phyloP scores from a whole-genome alignment of 1,140 invertebrate species.

The Nymphalis io region DNA sequence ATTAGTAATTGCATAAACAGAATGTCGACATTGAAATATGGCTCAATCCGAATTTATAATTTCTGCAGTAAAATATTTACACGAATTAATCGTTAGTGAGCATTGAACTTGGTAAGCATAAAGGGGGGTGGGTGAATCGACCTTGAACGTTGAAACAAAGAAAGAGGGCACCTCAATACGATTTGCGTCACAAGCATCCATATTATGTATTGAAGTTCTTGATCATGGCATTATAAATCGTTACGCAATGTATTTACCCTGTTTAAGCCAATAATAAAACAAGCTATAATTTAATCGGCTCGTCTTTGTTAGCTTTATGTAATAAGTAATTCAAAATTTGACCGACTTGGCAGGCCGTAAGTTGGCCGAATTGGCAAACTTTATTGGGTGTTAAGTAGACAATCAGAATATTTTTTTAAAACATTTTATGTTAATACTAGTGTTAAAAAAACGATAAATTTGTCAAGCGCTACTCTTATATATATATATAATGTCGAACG shows the following conservation, averaged over 20 bases:
- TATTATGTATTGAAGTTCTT: slow-evolving; percentile 13
- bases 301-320: slow-evolving; percentile 2
- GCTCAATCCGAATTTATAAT: background rate
- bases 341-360: slow-evolving; percentile 8
- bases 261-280: slow-evolving; percentile 2
- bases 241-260: slow-evolving; percentile 1
- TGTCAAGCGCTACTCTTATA: background rate
- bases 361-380: slow-evolving; percentile 10
- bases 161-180: slow-evolving; percentile 21
- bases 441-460: background rate
- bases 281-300: background rate
- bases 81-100: slow-evolving; percentile 15
- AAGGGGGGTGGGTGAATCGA: slow-evolving; percentile 29
- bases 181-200: slow-evolving; percentile 22
- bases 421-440: too few relatives aligned
- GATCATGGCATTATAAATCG: slow-evolving; percentile 11
- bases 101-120: slow-evolving; percentile 40
- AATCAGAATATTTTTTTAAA: background rate
- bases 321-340: slow-evolving; percentile 4
- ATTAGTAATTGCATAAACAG: too few relatives aligned
- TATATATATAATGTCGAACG: too few relatives aligned
- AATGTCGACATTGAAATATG: background rate
- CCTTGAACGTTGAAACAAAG: slow-evolving; percentile 48
- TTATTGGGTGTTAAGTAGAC: background rate
- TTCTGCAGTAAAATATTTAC: background rate